Evolutionary conservation across 2,797 vertebrate genomes (phyloP).

Genomic region (Ataeniobius toweri): DNA sequence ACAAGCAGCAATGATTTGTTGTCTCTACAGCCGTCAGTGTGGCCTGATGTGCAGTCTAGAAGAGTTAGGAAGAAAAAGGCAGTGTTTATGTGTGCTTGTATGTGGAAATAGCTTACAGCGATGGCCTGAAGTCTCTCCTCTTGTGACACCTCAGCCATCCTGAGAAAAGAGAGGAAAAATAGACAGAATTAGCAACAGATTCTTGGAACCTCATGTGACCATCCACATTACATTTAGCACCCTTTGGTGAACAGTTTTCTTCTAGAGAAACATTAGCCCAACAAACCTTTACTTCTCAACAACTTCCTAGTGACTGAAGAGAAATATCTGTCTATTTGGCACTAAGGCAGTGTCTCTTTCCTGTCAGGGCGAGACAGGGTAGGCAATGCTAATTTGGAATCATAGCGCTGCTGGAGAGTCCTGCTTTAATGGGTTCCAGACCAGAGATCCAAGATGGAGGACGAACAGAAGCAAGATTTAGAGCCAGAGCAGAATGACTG

Average conservation of each 20-base stretch:
- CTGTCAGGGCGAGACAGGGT: constrained; percentile 45
- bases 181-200: constrained; percentile 20
- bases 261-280: neutral
- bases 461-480: constrained; percentile 49
- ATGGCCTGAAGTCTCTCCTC: constrained; percentile 94
- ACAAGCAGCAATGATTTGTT: constrained; percentile 53
- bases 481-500: constrained; percentile 32
- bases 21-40: constrained; percentile 28
- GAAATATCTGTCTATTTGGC: constrained; percentile 53
- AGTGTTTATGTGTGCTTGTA: constrained; percentile 12
- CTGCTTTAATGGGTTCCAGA: constrained; percentile 77
- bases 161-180: constrained; percentile 54
- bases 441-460: constrained; percentile 56
- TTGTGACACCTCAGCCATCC: constrained; percentile 89
- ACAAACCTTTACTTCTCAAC: constrained; percentile 35
- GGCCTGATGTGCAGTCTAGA: constrained; percentile 35
- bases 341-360: constrained; percentile 52
- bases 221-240: constrained; percentile 10
- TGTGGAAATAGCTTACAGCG: constrained; percentile 83
- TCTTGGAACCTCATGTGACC: constrained; percentile 22
- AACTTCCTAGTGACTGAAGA: constrained; percentile 47
- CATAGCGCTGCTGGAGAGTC: constrained; percentile 71
- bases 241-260: constrained; percentile 29
- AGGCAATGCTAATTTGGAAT: constrained; percentile 65
- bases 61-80: constrained; percentile 1